Evolutionary conservation across 2,888 invertebrate genomes (phyloP), one percentile per base, ranked within the genome.

Genomic region (Drosophila emarginata): DNA sequence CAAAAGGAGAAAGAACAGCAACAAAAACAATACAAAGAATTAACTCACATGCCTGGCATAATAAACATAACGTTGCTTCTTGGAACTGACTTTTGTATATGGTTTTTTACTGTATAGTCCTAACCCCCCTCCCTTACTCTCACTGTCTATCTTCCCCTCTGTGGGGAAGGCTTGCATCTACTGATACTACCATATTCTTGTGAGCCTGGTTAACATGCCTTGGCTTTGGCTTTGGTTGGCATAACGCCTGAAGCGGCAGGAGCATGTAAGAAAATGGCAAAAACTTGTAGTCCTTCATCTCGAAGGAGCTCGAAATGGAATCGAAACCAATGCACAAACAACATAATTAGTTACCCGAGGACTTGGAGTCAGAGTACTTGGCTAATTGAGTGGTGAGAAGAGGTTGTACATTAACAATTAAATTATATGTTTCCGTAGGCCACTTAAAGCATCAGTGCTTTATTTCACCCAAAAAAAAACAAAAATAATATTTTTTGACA

Each of bases 31-130:
- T 71, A 66, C 70, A 57, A 71, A 54, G 78, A 85, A 85, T 85
- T 80, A 82, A 80, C 83, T 78, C 83, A 83, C 82, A 86, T 86
- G 83, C 86, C 72, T 76, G 76, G 83, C 82, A 82, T 83, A 77
- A 82, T 83, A 86, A 82, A 86, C 80, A 86, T 86, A 86, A 79
- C 77, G 70, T 51, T 32, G 39, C 57, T 36, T 57, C 37, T 57
- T 57, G 57, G 36, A 9, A 23, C 39, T 57, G 57, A 50, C 36
- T 57, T 63, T 57, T 57, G 23, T 53, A 7, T 60, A 36, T 53
- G 11, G 21, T 37, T 61, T 53, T 32, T 61, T 7, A 26, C 23
- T 52, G 52, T 14, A 26, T 9, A 6, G 2, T 4, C 23, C n/a
- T n/a, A 23, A 4, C 23, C 50, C 50, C 21, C 0, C 50, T 50